Base-by-base conservation (phyloP, 2,888 invertebrate species). In the Alviniconcha strummeri region DNA sequence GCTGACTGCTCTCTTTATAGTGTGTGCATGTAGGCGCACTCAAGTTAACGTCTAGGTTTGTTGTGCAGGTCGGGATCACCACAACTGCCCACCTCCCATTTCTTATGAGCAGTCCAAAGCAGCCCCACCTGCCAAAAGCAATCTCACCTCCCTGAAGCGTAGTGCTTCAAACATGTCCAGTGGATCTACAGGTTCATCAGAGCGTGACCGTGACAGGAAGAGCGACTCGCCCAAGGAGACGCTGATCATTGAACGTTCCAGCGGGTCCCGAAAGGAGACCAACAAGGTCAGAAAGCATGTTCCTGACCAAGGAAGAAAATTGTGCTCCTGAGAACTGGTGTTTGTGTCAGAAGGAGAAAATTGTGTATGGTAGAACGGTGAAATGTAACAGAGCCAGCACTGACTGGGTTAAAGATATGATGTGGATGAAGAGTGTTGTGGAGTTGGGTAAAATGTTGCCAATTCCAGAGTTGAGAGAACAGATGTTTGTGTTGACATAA, bases 31-130 rank as follows among this genome's bases (percentile, higher is more conserved):
- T 36, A 36, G 36, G 36, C 36, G 36, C 36, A 36, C 36, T 36
- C 36, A 36, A 3, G 36, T 36, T 36, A 36, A 36, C 36, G 36
- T 36, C 36, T 36, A 36, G 36, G 36, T 36, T 36, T 36, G 36
- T 36, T 36, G 88, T 89, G 54, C 87, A 92, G 92, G 90, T 82
- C 89, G 90, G 79, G 91, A 90, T 77, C 89, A 91, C 84, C 89
- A 91, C 84, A 90, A 88, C 85, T 92, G 91, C 82, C 93, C 94
- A 11, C 92, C 93, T 76, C 94, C 93, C 19, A 92, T 93, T 64
- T 88, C 93, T 9, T 89, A 90, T 67, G 92, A 93, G 84, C 93
- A 93, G 85, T 90, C 92, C n/a, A 93, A 94, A 85, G 92, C 93
- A 84, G 90, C 91, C 82, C 87, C 89, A 7, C 92, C 91, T 7